Evolutionary conservation across 2,888 invertebrate genomes (phyloP), one percentile per base, ranked within the genome.

Genomic region (Lepidochrysops patricia): DNA sequence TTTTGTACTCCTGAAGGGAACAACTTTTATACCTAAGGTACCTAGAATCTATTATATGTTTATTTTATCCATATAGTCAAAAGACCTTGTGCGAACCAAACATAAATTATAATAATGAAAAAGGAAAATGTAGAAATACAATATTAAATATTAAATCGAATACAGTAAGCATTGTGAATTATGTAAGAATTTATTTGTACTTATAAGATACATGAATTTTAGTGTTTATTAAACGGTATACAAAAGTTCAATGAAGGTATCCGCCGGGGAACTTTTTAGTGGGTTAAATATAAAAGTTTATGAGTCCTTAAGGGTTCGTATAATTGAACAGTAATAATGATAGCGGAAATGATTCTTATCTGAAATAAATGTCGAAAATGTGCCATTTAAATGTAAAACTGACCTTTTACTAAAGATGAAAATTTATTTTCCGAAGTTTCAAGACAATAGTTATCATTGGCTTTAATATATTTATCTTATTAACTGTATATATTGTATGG

Each of bases 1-100:
- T 32, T 54, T 54, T 54, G 37, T 62, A 62, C 49, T 60, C 60
- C 60, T 34, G 26, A 49, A 32, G 62, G 62, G 62, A 62, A 58
- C 62, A 62, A 62, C 27, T 57, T 62, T 61, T 62, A 50, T 43
- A 60, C 54, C 32, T 54, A 54, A 49, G 26, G 7, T 26, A 26
- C 2, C 13, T 50, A 50, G 12, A 29, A 54, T 12, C 4, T 32
- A 19, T 32, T 29, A 4, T 32, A 5, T 13, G 27, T 13, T 23
- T 32, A 12, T 32, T 54, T 32, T 32, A 12, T 15, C 13, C 6
- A 27, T 52, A 7, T 52, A 43, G n/a, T n/a, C 1, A 23, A 4
- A 15, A 7, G 3, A 9, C 19, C 23, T 12, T 29, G 9, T 29
- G n/a, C n/a, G 29, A 43, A 54, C 29, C 19, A 19, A 54, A 29